Evolutionary conservation across 2,797 vertebrate species (phyloP), one percentile per base, ranked within the genome.

Genomic region (Phoeniculus purpureus): DNA sequence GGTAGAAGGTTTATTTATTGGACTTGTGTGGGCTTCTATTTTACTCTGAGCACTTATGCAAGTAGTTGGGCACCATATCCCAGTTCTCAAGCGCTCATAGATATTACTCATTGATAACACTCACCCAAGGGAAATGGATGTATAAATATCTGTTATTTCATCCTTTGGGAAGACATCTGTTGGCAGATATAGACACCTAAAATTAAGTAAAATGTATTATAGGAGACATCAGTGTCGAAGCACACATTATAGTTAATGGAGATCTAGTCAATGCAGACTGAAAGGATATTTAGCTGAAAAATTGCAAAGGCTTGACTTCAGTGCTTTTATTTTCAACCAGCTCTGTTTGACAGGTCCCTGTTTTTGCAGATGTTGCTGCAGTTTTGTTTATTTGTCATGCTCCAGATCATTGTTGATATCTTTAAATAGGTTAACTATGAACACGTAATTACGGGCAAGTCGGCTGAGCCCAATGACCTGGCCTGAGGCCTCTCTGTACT

Each of bases 321-420:
- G 2, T 31, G 17, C 2, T 4, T 26, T 32, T 29, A 17, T 31
- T 45, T 17, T 56, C 7, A 75, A 5, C 10, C 13, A 45, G 2
- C 3, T 4, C 3, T 52, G 13, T 62, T 52, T 54, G 10, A 60
- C 6, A 60, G 27, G 8, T 7, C 11, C 7, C 56, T 47, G 6
- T 74, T 75, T 34, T 29, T 75, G 9, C 14, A 62, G 15, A 18
- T 62, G 23, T 37, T 54, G 6, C 4, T 58, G 8, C 50, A 31
- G 15, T 52, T 6, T 40, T 1, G 1, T 12, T 6, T 31, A 20
- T 4, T 4, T 40, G 7, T 29, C 4, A 14, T 16, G 7, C 55
- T 67, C 22, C 37, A 64, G 25, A 14, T 43, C 40, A 19, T 31
- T 15, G 31, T 5, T 43, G 10, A 22, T 47, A 9, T 16, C 8